Conservation (phyloP, 92 coral and sea anemone species). For the Parazoanthus atlanticus region DNA sequence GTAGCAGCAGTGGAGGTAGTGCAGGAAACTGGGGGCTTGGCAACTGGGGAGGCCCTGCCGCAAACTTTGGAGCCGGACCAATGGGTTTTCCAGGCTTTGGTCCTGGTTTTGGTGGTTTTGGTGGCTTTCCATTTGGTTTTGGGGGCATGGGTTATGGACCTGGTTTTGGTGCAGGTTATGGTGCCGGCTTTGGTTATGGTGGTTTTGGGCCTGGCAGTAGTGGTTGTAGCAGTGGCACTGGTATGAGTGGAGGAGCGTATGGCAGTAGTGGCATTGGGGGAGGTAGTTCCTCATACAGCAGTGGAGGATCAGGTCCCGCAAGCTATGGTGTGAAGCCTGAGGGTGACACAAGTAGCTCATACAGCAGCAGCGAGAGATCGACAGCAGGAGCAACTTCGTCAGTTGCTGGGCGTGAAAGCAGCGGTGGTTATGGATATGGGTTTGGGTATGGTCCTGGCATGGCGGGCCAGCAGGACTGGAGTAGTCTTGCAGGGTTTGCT, state of each 20-base stretch:
- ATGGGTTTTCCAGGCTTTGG: conserved; percentile 75
- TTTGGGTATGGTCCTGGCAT: conserved; percentile 39
- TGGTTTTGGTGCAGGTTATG: conserved; percentile 15
- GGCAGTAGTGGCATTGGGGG: conserved; percentile 38
- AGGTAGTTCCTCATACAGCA: conserved; percentile 40
- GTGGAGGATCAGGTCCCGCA: conserved; percentile 51
- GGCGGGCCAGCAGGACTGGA: conserved; percentile 42
- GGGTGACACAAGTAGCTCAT: conserved; percentile 49
- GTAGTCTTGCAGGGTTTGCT: conserved; percentile 52
- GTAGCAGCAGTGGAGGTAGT: background rate
- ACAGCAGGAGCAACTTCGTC: background rate
- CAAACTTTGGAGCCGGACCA: conserved; percentile 67
- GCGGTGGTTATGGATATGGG: background rate
- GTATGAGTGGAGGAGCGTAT: background rate
- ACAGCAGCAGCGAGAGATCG: conserved; percentile 12
- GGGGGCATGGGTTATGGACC: conserved; percentile 43
- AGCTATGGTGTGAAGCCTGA: conserved; percentile 47
- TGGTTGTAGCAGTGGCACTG: conserved; percentile 47
- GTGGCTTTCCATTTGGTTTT: conserved; percentile 70
- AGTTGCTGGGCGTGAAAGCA: conserved; percentile 9
- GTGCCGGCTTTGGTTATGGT: conserved; percentile 38
- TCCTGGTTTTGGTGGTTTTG: conserved; percentile 50
- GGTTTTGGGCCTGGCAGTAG: conserved; percentile 49
- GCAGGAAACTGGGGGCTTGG: conserved; percentile 21
- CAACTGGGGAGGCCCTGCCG: conserved; percentile 8